These are phyloP conservation scores for Tigriopus californicus DNA, from an alignment of 2,888 invertebrate species.

Conservation along the genomic window DNA sequence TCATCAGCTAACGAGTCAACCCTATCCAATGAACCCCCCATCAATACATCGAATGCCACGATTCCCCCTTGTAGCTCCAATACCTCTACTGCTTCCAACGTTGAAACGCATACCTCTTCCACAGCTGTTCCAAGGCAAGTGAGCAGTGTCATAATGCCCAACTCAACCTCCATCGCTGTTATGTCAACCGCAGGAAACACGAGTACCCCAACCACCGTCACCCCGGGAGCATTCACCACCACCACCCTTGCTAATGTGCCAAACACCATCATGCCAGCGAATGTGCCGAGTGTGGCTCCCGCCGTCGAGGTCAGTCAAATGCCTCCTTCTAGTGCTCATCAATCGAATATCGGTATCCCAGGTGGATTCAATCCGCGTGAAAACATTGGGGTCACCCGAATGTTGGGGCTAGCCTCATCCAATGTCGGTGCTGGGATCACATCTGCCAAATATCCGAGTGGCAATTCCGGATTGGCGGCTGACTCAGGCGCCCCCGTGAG, in stretches of 20 bases:
- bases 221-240: neutral
- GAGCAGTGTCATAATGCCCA: neutral
- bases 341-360: constrained; percentile 25
- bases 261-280: neutral
- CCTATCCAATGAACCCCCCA: neutral
- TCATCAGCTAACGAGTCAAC: too few species aligned
- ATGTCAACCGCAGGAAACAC: neutral
- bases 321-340: constrained; percentile 26
- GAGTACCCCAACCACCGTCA: neutral
- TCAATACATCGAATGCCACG: neutral
- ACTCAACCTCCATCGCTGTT: neutral
- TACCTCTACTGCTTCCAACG: constrained; percentile 21
- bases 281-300: neutral
- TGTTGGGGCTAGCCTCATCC: neutral
- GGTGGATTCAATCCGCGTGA: constrained; percentile 21
- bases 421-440: neutral
- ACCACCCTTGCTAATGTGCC: neutral
- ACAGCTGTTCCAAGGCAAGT: neutral
- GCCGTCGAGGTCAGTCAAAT: constrained; percentile 20
- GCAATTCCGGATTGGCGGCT: neutral
- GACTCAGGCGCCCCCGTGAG: neutral
- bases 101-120: constrained; percentile 9
- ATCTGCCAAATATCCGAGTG: neutral
- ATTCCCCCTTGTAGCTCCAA: neutral
- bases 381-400: too few species aligned